Evolutionary conservation across 2,797 vertebrate genomes (phyloP).

Genomic region (Momotus momota): DNA sequence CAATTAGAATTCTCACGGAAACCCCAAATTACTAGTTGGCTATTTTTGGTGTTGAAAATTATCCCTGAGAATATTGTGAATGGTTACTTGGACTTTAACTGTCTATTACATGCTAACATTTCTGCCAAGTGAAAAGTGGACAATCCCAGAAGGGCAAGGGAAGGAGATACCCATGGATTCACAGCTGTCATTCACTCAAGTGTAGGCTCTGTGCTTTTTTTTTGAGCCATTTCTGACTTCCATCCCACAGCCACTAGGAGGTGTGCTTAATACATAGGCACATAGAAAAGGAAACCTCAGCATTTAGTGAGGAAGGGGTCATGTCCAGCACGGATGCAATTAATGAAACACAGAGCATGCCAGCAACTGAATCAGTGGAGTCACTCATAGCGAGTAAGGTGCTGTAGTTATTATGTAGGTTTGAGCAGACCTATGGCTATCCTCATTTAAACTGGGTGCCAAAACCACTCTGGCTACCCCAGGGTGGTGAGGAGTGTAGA

Average conservation of each 20-base stretch:
- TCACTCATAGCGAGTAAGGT: not conserved
- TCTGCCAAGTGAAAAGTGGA: not conserved
- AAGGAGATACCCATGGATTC: not conserved
- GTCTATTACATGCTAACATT: not conserved
- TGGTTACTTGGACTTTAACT: not conserved
- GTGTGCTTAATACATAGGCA: not conserved
- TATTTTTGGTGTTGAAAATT: not conserved
- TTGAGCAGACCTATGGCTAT: not conserved
- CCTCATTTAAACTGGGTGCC: not conserved
- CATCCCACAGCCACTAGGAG: slow-evolving; percentile 18
- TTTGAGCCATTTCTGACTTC: not conserved
- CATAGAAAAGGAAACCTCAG: not conserved
- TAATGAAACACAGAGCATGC: not conserved
- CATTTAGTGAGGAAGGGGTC: not conserved
- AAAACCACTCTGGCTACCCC: not conserved
- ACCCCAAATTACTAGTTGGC: not conserved
- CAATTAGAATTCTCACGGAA: not conserved
- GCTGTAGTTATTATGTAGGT: not conserved
- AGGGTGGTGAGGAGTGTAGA: not conserved
- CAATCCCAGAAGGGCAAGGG: not conserved
- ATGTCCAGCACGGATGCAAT: not conserved
- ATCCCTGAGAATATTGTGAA: not conserved
- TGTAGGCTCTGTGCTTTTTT: not conserved
- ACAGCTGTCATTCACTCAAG: not conserved
- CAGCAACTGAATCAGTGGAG: not conserved